phyloP scores from a whole-genome alignment of 2,888 invertebrate species.

The Neoaliturus tenellus region DNA sequence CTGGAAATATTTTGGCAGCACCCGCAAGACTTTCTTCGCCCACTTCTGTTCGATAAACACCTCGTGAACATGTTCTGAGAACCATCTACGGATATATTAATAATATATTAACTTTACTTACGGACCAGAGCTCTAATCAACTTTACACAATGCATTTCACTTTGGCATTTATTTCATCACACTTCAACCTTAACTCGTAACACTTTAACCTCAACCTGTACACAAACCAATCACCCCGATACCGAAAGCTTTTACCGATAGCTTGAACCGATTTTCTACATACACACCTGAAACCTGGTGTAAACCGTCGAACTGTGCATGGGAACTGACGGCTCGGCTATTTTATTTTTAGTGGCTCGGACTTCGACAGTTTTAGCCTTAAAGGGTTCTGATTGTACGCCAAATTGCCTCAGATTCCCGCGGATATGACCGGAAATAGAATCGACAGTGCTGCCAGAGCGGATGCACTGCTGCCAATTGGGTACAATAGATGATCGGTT shows the following conservation, averaged over 20 bases:
- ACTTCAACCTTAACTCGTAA: too few species aligned
- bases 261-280: too few species aligned
- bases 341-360: constrained; percentile 49
- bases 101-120: not conserved
- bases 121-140: too few species aligned
- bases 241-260: too few species aligned
- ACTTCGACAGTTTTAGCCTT: constrained; percentile 52
- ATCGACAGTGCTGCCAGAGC: constrained; percentile 19
- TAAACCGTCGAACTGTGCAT: constrained; percentile 40
- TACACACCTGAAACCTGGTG: constrained; percentile 50
- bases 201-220: too few species aligned
- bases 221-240: too few species aligned
- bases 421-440: constrained; percentile 51
- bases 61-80: not conserved
- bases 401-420: constrained; percentile 41
- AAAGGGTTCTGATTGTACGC: constrained; percentile 44
- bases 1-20: constrained; percentile 35
- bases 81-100: too few species aligned
- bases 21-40: constrained; percentile 4
- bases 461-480: constrained; percentile 41
- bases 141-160: too few species aligned
- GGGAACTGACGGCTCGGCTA: constrained; percentile 40
- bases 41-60: not conserved
- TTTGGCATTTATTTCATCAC: too few species aligned
- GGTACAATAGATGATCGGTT: constrained; percentile 5